Base-by-base conservation (phyloP, 2,888 invertebrate species). In the Tetranychus piercei region DNA sequence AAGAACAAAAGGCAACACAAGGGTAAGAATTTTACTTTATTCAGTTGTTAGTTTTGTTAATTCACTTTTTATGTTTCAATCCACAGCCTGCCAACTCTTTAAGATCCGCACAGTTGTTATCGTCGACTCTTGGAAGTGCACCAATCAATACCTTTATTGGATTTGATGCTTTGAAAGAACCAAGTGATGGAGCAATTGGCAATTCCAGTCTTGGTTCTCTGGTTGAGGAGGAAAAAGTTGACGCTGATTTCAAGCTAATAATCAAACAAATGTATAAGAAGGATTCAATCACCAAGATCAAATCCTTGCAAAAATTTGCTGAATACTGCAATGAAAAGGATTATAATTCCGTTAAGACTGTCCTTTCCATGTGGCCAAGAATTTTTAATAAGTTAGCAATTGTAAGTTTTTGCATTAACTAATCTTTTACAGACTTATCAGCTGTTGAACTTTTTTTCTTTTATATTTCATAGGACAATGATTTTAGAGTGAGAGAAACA, bases 191-290 rank as follows among this genome's bases (percentile, higher is more conserved):
- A 86, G 73, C 83, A 86, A 78, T 79, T 74, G 71, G 34, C n/a
- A 71, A 43, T 18, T 44, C 71, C 18, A 75, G 76, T 43, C 2
- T 55, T 55, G 55, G 55, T 15, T 55, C 55, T 55, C 15, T 55
- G 2, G 11, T 15, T 55, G 55, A 55, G 9, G 75, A 78, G 6
- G 83, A 85, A 77, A 85, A 80, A 1, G 84, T 83, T 75, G 88
- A 88, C 80, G 84, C 88, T 0, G 89, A 89, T 80, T 89, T 90
- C 80, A 88, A 90, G 78, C 82, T 94, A 72, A 88, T 89, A 72
- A 84, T 94, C 75, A 90, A 91, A 79, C 94, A 93, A 82, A 88
- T 94, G 82, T 88, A 87, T 74, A 95, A 95, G 81, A 93, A 92
- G 81, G 94, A 94, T 85, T 87, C 89, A 0, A 88, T 89, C 3